Conservation (phyloP, 2,888 invertebrate species). For the Ochropleura plecta region DNA sequence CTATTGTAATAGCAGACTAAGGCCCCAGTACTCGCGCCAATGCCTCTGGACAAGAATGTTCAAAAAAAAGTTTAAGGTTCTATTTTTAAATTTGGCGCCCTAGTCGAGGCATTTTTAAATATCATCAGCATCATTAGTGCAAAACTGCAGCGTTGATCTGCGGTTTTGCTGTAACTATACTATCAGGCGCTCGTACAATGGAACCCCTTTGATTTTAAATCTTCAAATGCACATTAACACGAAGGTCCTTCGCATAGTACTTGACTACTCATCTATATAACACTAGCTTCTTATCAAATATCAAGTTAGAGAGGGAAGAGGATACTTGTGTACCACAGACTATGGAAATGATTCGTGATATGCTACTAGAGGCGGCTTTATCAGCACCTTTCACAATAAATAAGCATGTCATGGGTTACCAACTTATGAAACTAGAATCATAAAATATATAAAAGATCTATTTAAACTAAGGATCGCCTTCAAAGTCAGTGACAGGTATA, state of each 20-base stretch:
- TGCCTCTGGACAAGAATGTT: not conserved
- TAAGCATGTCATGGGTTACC: not conserved
- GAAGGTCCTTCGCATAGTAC: not conserved
- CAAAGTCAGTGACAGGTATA: not conserved
- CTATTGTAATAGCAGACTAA: too few species aligned
- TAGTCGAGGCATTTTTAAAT: too few species aligned
- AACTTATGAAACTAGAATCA: not conserved
- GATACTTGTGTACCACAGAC: not conserved
- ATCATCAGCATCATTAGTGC: too few species aligned
- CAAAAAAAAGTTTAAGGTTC: not conserved
- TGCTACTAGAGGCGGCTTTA: not conserved
- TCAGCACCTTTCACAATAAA: not conserved
- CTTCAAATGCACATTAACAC: slow-evolving; percentile 8
- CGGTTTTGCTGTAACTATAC: slow-evolving; percentile 21
- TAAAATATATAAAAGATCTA: not conserved
- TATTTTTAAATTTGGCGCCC: not conserved
- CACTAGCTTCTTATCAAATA: not conserved
- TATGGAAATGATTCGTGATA: not conserved
- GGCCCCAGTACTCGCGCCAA: too few species aligned
- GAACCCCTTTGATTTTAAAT: not conserved
- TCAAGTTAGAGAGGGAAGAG: not conserved
- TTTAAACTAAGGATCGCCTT: not conserved
- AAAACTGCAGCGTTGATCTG: not conserved
- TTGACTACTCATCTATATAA: not conserved
- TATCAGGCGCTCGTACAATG: slow-evolving; percentile 21